Evolutionary conservation across 1,140 invertebrate genomes (phyloP).

Genomic region (Drosophila bocki): DNA sequence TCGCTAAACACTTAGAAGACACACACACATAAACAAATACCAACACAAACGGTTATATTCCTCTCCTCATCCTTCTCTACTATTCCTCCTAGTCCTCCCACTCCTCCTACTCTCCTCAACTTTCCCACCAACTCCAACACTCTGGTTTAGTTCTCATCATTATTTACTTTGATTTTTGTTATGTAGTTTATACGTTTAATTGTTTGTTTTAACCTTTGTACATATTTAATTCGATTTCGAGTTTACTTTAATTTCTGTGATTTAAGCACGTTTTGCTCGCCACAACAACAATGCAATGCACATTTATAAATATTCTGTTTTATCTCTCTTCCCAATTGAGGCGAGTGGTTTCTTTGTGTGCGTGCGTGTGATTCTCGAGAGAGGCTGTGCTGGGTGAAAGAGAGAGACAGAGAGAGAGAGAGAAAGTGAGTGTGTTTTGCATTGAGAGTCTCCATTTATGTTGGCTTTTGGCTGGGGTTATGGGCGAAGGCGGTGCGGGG

Average conservation of each 20-base stretch:
- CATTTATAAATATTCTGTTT: slow-evolving; percentile 50
- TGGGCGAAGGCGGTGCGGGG: background rate
- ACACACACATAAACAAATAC: slow-evolving; percentile 51
- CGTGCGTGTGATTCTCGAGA: slow-evolving; percentile 16
- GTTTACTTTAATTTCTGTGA: slow-evolving; percentile 52
- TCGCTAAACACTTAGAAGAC: slow-evolving; percentile 63
- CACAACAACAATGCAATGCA: slow-evolving; percentile 52
- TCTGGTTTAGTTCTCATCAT: slow-evolving; percentile 21
- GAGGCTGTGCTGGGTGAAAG: slow-evolving; percentile 6
- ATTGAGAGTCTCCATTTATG: slow-evolving; percentile 27
- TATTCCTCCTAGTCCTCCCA: background rate
- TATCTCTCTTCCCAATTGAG: slow-evolving; percentile 21
- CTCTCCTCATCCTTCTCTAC: background rate
- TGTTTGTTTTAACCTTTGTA: slow-evolving; percentile 52
- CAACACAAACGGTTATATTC: slow-evolving; percentile 48
- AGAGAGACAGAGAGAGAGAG: background rate
- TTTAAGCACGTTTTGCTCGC: slow-evolving; percentile 50
- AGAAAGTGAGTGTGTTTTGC: slow-evolving; percentile 8
- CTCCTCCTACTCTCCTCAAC: background rate
- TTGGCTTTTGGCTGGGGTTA: slow-evolving; percentile 11
- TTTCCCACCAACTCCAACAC: background rate
- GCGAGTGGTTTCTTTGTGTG: slow-evolving; percentile 12
- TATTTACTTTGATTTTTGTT: slow-evolving; percentile 31
- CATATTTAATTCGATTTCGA: slow-evolving; percentile 58
- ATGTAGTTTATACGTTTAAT: slow-evolving; percentile 36